Percentiles rank a stretch among this genome's conserved stretches.
Conservation (phyloP, 2,113 vertebrate species). For the Sinocyclocheilus rhinocerous region DNA sequence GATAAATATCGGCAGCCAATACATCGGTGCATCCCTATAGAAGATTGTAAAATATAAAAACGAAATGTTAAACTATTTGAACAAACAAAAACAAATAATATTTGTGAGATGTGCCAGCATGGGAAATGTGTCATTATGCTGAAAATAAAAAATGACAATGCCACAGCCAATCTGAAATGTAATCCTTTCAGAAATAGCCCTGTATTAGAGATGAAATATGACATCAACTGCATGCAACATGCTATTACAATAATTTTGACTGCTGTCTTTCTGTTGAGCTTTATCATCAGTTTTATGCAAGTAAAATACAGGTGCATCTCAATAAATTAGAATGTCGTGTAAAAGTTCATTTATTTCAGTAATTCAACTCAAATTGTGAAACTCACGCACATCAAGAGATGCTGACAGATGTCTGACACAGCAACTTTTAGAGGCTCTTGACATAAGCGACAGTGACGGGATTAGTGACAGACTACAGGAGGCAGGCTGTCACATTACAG, state of each 20-base stretch:
- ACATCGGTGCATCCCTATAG: no score
- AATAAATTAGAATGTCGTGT: no score
- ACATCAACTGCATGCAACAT: neutral
- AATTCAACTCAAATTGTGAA: no score
- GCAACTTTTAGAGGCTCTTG: conserved; percentile 20
- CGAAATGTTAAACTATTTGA: neutral
- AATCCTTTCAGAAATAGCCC: neutral
- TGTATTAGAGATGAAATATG: neutral
- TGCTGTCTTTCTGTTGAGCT: neutral
- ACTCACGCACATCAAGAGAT: no score
- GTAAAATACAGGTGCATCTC: no score
- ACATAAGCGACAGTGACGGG: neutral
- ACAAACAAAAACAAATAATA: neutral
- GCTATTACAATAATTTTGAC: neutral
- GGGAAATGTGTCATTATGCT: conserved; percentile 13
- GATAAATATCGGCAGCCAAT: no score
- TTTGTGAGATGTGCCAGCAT: neutral
- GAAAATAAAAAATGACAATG: neutral
- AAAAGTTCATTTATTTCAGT: no score
- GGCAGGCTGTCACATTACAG: conserved; percentile 45
- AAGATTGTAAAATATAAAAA: neutral
- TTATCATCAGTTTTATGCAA: conserved; percentile 9
- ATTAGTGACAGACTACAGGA: neutral
- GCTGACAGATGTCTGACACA: no score
- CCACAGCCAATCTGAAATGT: neutral